Base-by-base conservation (phyloP, 2,797 vertebrate species). In the Vespertilio murinus region DNA sequence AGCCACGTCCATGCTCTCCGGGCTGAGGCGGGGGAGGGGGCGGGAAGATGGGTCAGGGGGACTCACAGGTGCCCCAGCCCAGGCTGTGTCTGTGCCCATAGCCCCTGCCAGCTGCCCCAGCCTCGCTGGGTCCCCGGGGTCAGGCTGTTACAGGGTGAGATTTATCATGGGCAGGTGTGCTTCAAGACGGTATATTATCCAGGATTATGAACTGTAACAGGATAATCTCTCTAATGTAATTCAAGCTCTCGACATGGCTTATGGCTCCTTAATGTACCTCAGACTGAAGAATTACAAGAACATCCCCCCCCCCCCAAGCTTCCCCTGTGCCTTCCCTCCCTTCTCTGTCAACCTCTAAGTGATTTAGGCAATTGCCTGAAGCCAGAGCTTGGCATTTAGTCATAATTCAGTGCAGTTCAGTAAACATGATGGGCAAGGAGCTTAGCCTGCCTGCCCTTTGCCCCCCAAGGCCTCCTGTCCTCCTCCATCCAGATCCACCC, bases 211-310 rank as follows among this genome's bases (percentile, higher is more conserved):
- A 99, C 98, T 99, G 99, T 99, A 99, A 99, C 98, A 99, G 98
- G 98, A 98, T 99, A 99, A 99, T 99, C 99, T 98, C 98, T 99
- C 98, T 98, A 99, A 99, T 99, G 99, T 99, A 99, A 99, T 99
- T 98, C 98, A 99, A 99, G 98, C 99, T 98, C 99, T 99, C 98
- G 98, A 99, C 99, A 99, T 99, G 98, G 98, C 98, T 99, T 99
- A 99, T 99, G 99, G 99, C 99, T 99, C 98, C 99, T 99, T 99
- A 99, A 99, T 99, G 99, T 99, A 99, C 99, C 99, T 99, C 99
- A 99, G 99, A 99, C 99, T 99, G 98, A 99, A 98, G 99, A 99
- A 98, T 99, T 98, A 98, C 98, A 98, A 98, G 98, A 98, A 98
- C 98, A 98, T 98, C 97, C 98, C 96, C 97, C 98, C 96, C 97